Conservation (phyloP, 1,140 invertebrate species). For the Heliconius nattereri region DNA sequence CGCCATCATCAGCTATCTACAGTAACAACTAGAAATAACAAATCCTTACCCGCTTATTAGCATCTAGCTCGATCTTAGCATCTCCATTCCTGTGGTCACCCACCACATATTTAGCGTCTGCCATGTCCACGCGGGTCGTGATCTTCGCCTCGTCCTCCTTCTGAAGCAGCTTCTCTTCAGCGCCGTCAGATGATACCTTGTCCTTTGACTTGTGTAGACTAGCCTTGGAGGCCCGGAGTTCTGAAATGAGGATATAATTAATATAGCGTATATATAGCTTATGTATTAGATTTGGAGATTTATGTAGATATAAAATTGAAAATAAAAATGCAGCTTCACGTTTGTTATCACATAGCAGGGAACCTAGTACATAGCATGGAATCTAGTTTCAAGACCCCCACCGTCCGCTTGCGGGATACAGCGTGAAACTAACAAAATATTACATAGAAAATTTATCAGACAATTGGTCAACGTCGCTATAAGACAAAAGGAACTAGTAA, state of each 20-base stretch:
- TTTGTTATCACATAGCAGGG: no score
- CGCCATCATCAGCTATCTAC: no score
- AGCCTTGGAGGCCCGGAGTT: slow-evolving; percentile 63
- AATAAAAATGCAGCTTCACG: no score
- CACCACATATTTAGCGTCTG: slow-evolving; percentile 86
- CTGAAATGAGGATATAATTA: slow-evolving; percentile 37
- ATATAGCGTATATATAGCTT: slow-evolving; percentile 4
- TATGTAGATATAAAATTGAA: no score
- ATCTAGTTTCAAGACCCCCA: no score
- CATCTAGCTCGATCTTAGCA: slow-evolving; percentile 91
- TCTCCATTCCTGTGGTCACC: slow-evolving; percentile 90
- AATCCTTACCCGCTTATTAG: slow-evolving; percentile 80
- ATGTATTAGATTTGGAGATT: no score
- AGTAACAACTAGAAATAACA: not conserved
- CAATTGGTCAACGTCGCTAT: not conserved
- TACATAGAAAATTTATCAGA: no score
- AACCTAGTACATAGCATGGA: no score
- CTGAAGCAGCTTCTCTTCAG: slow-evolving; percentile 82
- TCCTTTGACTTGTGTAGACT: slow-evolving; percentile 79
- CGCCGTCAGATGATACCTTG: slow-evolving; percentile 85
- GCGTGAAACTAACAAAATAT: no score
- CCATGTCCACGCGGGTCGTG: slow-evolving; percentile 75
- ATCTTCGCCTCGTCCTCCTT: slow-evolving; percentile 82
- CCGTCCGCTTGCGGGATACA: no score
- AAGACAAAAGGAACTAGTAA: not conserved